phyloP scores from a whole-genome alignment of 2,113 vertebrate genomes.

The Chloropsis hardwickii region DNA sequence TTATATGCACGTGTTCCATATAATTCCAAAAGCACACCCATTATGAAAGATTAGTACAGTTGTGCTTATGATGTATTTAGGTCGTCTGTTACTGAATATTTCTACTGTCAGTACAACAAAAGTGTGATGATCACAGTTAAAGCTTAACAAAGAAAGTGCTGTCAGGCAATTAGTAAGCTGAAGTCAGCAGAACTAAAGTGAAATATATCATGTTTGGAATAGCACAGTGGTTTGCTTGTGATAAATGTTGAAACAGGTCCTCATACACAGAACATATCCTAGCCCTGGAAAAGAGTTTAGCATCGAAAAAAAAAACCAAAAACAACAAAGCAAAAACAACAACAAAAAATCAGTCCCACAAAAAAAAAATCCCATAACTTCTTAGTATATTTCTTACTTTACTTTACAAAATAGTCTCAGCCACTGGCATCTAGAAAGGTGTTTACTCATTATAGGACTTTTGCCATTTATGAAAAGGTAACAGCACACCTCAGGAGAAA shows the following conservation, averaged over 20 bases:
- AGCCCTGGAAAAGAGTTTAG: background rate
- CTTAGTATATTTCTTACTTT: background rate
- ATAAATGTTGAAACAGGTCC: constrained; percentile 68
- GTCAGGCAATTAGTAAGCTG: constrained; percentile 87
- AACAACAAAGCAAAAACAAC: background rate
- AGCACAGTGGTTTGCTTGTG: constrained; percentile 78
- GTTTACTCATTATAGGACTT: background rate
- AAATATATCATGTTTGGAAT: constrained; percentile 88
- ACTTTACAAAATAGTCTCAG: background rate
- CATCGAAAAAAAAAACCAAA: background rate
- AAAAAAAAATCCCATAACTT: background rate
- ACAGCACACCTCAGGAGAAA: background rate
- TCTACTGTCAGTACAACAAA: constrained; percentile 79
- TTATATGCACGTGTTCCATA: constrained; percentile 48
- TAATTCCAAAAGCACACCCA: constrained; percentile 59
- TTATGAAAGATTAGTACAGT: constrained; percentile 64
- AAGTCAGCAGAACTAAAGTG: constrained; percentile 85
- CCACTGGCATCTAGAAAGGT: background rate
- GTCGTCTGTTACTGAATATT: constrained; percentile 74
- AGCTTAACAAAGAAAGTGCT: constrained; percentile 89
- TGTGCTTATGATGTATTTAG: constrained; percentile 70
- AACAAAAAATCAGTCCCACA: background rate
- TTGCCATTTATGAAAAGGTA: background rate
- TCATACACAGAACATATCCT: background rate
- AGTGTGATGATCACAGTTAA: constrained; percentile 84